Conservation (phyloP, 92 coral and sea anemone species). For the Epizoanthus scotinus region DNA sequence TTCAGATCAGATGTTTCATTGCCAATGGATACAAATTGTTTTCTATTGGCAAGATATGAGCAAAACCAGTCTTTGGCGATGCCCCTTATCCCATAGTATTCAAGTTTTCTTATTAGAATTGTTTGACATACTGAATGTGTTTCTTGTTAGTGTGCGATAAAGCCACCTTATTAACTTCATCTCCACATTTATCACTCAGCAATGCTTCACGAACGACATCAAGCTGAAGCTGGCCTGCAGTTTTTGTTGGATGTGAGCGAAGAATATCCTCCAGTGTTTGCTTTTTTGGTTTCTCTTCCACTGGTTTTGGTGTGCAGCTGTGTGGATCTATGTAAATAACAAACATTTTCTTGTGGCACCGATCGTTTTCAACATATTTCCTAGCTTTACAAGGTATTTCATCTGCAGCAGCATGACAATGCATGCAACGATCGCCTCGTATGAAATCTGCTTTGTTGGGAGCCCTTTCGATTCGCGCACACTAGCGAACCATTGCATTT, state of each 20-base stretch:
- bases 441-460: conserved; percentile 47
- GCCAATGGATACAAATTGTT: too few relatives aligned
- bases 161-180: conserved; percentile 32
- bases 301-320: conserved; percentile 16
- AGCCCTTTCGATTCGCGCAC: conserved; percentile 35
- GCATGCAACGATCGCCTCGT: not conserved
- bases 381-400: conserved; percentile 7
- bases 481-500: not conserved
- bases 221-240: conserved; percentile 42
- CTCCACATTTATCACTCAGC: conserved; percentile 28
- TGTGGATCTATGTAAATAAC: conserved; percentile 44
- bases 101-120: too few relatives aligned
- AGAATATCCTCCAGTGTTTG: not conserved
- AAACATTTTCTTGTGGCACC: conserved; percentile 51
- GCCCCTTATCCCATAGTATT: too few relatives aligned
- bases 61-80: too few relatives aligned
- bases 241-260: conserved; percentile 39
- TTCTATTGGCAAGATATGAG: too few relatives aligned
- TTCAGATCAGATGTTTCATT: too few relatives aligned
- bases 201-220: conserved; percentile 46
- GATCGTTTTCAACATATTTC: conserved; percentile 51
- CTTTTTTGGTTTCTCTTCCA: conserved; percentile 27
- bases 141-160: conserved; percentile 29
- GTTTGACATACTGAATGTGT: conserved; percentile 40
- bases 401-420: conserved; percentile 35